Conservation (phyloP, 1,140 invertebrate genomes). For the Arion vulgaris region DNA sequence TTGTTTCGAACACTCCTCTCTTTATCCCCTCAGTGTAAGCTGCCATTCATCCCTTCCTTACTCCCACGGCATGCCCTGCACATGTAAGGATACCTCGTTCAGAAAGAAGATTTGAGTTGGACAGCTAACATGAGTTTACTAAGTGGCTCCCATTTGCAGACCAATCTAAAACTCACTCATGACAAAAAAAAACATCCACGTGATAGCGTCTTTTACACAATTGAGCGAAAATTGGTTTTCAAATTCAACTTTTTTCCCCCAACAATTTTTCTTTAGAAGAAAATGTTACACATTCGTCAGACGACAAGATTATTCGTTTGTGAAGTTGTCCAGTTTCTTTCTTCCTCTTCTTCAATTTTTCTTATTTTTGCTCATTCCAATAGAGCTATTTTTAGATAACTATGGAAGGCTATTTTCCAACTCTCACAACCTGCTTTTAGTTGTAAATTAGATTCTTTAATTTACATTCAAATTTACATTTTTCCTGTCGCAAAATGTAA, state of each 20-base stretch:
- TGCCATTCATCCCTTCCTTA: background rate
- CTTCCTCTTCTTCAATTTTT: background rate
- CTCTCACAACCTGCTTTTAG: background rate
- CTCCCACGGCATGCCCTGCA: background rate
- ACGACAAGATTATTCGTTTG: slow-evolving; percentile 6
- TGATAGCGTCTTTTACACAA: background rate
- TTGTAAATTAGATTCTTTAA: background rate
- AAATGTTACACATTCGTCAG: slow-evolving; percentile 1
- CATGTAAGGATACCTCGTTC: background rate
- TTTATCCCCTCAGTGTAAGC: background rate
- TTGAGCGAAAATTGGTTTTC: slow-evolving; percentile 10
- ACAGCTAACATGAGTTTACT: slow-evolving; percentile 9
- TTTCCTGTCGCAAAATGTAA: background rate
- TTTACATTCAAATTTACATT: background rate
- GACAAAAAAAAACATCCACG: background rate
- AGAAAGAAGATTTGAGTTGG: background rate
- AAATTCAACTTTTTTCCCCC: background rate
- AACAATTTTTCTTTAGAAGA: background rate
- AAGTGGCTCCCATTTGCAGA: slow-evolving; percentile 16
- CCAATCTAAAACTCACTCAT: background rate
- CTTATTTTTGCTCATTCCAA: background rate
- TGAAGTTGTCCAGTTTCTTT: background rate
- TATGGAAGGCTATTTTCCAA: background rate
- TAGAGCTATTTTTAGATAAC: background rate
- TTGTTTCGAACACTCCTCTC: background rate